phyloP scores from a whole-genome alignment of 2,888 invertebrate species.

The Muschampia plurimacula region DNA sequence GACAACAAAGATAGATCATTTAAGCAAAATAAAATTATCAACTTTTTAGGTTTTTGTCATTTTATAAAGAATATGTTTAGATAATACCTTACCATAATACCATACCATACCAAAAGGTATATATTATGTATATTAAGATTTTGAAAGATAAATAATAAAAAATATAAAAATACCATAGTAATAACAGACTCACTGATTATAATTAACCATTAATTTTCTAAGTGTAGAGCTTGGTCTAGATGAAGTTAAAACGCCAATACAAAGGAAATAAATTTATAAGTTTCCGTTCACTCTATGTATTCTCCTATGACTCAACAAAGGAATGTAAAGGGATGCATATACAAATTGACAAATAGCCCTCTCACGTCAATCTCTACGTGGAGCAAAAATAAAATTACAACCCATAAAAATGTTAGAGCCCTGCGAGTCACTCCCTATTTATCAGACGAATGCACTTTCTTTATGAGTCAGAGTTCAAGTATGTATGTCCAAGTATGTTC shows the following conservation, averaged over 20 bases:
- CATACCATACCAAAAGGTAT: no score
- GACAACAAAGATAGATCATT: background rate
- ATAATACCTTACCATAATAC: no score
- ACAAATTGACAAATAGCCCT: conserved; percentile 47
- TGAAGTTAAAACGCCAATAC: no score
- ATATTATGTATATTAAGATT: no score
- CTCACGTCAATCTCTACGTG: conserved; percentile 32
- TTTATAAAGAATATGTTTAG: no score
- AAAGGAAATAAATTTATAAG: background rate
- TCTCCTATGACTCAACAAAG: conserved; percentile 50
- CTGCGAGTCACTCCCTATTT: conserved; percentile 43
- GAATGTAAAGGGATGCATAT: conserved; percentile 49
- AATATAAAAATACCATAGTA: no score
- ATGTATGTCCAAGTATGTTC: conserved; percentile 51
- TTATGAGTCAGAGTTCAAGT: conserved; percentile 72
- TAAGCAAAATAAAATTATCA: background rate
- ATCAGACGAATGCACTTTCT: conserved; percentile 61
- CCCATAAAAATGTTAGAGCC: conserved; percentile 36
- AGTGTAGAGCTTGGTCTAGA: background rate
- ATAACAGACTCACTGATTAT: background rate
- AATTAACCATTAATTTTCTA: background rate
- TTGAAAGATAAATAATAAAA: no score
- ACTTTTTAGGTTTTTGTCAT: no score
- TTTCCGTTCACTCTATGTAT: background rate
- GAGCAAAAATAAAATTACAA: conserved; percentile 39